These are phyloP conservation scores for Alsophila aescularia DNA, from an alignment of 2,888 invertebrate species.

Conservation along the genomic window DNA sequence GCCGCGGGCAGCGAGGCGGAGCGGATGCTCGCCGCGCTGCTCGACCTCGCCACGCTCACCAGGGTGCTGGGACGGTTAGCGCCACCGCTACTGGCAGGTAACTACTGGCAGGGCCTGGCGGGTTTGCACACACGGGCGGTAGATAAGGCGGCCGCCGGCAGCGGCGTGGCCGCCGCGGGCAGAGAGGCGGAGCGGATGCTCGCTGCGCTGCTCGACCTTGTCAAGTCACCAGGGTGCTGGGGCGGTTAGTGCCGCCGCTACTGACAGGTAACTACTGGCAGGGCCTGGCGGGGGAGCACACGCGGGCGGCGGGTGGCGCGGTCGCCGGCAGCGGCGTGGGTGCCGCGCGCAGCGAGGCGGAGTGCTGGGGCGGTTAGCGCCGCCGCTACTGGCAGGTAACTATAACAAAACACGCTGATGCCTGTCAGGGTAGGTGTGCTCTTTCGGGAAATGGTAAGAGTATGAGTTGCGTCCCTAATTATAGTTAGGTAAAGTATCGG, in stretches of 20 bases:
- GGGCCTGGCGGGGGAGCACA: no score
- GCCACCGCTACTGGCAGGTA: conserved; percentile 70
- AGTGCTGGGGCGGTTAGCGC: conserved; percentile 76
- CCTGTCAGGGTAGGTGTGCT: no score
- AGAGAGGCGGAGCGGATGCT: conserved; percentile 68
- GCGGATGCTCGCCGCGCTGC: conserved; percentile 73
- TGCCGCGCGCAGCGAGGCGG: conserved; percentile 54
- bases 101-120: no score
- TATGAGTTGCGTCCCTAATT: no score
- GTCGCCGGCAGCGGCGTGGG: no score
- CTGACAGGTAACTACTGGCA: no score
- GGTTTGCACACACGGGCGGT: no score
- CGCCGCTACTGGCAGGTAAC: conserved; percentile 70
- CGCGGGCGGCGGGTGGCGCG: no score
- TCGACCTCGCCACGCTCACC: conserved; percentile 78
- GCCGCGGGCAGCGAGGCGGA: conserved; percentile 57
- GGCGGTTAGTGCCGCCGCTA: conserved; percentile 73
- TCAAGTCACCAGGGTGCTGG: conserved; percentile 76
- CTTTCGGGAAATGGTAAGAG: no score
- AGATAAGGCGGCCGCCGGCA: no score
- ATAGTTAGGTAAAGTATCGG: no score
- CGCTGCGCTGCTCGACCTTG: conserved; percentile 77
- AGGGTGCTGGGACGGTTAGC: conserved; percentile 75
- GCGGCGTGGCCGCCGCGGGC: conserved; percentile 32
- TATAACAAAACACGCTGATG: no score